Evolutionary conservation across 2,113 vertebrate genomes (phyloP), one percentile per base, ranked within the genome.

Genomic region (Grammomys surdaster): DNA sequence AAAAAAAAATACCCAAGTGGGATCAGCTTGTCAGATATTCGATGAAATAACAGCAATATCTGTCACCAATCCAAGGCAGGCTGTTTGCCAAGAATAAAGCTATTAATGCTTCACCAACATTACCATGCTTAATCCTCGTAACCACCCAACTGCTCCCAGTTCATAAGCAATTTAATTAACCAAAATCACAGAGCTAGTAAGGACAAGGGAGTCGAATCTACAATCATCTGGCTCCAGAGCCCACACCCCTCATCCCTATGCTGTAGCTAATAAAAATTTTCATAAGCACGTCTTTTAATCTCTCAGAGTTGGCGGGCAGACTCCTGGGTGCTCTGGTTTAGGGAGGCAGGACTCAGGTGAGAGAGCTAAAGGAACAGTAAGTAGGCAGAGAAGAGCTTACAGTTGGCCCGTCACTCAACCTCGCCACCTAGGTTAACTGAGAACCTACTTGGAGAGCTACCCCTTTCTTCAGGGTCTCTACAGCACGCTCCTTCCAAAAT

Each of bases 121-220:
- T 56, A 91, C 20, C 60, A 54, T 22, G 88, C 17, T 65, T 89
- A 84, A 88, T 77, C 73, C 91, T 78, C 70, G 70, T 43, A 93
- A 94, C n/a, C 13, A 88, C 16, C 13, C 67, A 67, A 26, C n/a
- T 60, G 86, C 63, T 91, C 72, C 69, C 78, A 91, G 60, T 84
- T 93, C 75, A 69, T 69, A 89, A 58, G 89, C 75, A 76, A 95
- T 46, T 73, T 93, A 78, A 82, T 51, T 65, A 87, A 91, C 60
- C 60, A 14, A 87, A 84, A 88, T 84, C 70, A 93, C 63, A 96
- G 0, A 90, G 60, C 43, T 46, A 24, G 3, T 56, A 75, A 91
- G 13, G 40, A 93, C 31, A 73, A 40, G 40, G 48, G 77, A 75
- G 48, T 87, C 54, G 17, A 87, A 75, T 51, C 67, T 58, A 78